These are phyloP conservation scores for Mesocentrotus franciscanus DNA, from an alignment of 53 echinoderm and acorn worm species.

Conservation along the genomic window DNA sequence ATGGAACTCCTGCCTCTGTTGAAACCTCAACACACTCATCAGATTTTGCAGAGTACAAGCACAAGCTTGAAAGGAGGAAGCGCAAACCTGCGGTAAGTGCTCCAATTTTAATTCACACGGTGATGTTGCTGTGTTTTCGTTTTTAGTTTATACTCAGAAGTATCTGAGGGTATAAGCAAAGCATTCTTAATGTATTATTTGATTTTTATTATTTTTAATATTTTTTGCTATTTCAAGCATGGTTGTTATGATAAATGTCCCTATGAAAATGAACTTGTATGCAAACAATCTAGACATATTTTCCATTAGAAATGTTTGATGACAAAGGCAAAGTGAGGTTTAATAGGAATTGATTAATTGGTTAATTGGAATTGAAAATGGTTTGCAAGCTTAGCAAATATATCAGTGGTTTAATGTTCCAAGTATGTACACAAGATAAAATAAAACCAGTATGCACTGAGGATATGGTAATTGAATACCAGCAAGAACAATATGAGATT, in stretches of 20 bases:
- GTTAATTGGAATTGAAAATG: not conserved
- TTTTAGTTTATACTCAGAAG: not conserved
- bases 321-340: not conserved
- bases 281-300: not conserved
- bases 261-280: not conserved
- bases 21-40: conserved; percentile 17
- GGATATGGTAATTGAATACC: no score
- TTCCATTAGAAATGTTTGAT: not conserved
- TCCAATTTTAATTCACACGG: not conserved
- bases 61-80: conserved; percentile 65
- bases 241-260: not conserved
- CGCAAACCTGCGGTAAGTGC: conserved; percentile 58
- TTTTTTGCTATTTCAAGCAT: not conserved
- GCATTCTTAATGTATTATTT: not conserved
- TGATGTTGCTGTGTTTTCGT: not conserved
- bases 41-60: conserved; percentile 63
- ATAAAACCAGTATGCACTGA: no score
- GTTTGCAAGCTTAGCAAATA: not conserved
- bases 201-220: not conserved
- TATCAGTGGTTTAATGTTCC: not conserved
- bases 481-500: no score
- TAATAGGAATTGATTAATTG: not conserved
- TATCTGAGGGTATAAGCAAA: not conserved
- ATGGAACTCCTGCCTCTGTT: not conserved
- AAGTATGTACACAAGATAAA: not conserved